These are phyloP conservation scores for Pangasianodon hypophthalmus DNA, from an alignment of 2,113 vertebrate species.

Conservation along the genomic window DNA sequence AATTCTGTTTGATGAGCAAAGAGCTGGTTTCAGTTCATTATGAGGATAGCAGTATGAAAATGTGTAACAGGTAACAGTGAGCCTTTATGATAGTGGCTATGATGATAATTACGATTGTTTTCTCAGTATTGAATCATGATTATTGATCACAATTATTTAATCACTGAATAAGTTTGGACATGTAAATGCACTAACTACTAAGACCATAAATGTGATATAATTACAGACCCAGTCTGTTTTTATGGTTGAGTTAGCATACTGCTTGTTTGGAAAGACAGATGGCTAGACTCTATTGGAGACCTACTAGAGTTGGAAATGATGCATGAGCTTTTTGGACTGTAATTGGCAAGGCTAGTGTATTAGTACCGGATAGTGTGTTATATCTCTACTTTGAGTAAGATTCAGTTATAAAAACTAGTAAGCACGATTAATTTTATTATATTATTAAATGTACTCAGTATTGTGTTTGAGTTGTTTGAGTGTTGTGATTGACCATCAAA, in stretches of 20 bases:
- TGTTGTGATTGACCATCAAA: constrained; percentile 21
- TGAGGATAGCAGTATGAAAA: not conserved
- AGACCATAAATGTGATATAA: not conserved
- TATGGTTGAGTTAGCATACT: constrained; percentile 32
- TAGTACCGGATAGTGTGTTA: not conserved
- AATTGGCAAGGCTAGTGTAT: constrained; percentile 13
- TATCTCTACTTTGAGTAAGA: not conserved
- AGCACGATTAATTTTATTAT: not conserved
- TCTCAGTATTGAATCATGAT: not conserved
- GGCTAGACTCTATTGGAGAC: constrained; percentile 47
- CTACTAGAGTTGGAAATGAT: constrained; percentile 46
- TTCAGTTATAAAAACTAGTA: not conserved
- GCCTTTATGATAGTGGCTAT: not conserved
- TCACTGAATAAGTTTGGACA: not conserved
- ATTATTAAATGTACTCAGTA: not conserved
- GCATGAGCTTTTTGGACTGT: constrained; percentile 18
- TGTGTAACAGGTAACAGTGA: no score
- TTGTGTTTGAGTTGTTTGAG: not conserved
- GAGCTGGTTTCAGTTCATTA: not conserved
- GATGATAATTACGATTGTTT: not conserved
- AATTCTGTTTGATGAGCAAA: not conserved
- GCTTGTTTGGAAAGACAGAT: constrained; percentile 48
- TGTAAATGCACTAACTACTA: no score
- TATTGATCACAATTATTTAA: not conserved
- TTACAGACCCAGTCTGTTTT: not conserved